Percentiles rank a stretch among this genome's conserved stretches.
Conservation (phyloP, 2,797 vertebrate genomes). For the Microtus agrestis region DNA sequence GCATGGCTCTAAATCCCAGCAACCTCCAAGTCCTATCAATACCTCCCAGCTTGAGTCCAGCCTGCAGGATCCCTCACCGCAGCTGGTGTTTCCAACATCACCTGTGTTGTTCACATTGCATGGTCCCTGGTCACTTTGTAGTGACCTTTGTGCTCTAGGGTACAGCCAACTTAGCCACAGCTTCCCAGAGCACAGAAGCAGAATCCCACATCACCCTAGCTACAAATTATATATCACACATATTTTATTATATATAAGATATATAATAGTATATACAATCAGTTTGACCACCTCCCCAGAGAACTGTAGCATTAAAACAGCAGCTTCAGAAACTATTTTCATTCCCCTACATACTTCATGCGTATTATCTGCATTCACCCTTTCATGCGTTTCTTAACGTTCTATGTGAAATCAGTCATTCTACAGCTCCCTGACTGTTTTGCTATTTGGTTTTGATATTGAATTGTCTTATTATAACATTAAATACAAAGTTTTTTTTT, state of each 20-base stretch:
- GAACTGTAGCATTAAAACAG: not conserved
- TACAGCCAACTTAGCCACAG: not conserved
- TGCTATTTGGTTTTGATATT: not conserved
- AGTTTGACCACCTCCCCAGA: not conserved
- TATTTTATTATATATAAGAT: not conserved
- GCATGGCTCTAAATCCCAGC: not conserved
- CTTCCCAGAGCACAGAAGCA: not conserved
- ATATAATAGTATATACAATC: not conserved
- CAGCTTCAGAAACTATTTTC: slow-evolving; percentile 9
- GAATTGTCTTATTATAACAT: slow-evolving; percentile 22
- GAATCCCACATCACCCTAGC: not conserved
- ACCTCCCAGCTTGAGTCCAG: not conserved
- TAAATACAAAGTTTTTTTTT: not conserved
- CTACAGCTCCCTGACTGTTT: not conserved
- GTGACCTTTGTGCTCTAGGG: not conserved
- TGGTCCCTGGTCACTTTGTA: not conserved
- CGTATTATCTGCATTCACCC: not conserved
- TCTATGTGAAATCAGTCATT: not conserved
- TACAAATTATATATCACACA: not conserved
- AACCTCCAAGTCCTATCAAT: not conserved
- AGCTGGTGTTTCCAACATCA: not conserved
- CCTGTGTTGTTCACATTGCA: no score
- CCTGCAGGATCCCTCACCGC: not conserved
- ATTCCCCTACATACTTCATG: not conserved
- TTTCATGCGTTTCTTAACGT: slow-evolving; percentile 16